Percentiles rank a stretch among this genome's conserved stretches.
phyloP scores from a whole-genome alignment of 2,888 invertebrate species.

The Synanthedon vespiformis region DNA sequence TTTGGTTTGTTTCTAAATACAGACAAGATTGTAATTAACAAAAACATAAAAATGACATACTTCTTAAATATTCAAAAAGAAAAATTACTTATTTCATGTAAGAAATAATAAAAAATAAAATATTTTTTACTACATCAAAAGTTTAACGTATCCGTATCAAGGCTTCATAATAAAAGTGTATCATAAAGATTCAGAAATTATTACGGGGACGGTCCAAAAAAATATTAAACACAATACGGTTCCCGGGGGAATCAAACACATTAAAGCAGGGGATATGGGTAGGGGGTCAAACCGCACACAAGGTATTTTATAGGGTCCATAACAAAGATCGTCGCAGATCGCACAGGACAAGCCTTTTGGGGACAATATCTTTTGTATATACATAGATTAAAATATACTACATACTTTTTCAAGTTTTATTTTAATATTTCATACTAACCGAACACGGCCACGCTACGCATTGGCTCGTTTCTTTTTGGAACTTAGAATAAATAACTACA shows the following conservation, averaged over 20 bases:
- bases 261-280: constrained; percentile 10
- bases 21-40: no score
- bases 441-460: no score
- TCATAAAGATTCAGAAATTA: constrained; percentile 10
- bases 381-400: no score
- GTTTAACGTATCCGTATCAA: neutral
- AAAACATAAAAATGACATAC: no score
- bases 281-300: constrained; percentile 7
- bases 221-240: constrained; percentile 10
- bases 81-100: no score
- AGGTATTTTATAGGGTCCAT: constrained; percentile 27
- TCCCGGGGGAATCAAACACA: constrained; percentile 10
- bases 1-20: no score
- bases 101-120: no score
- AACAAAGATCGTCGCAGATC: constrained; percentile 23
- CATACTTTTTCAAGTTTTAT: no score
- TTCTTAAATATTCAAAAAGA: no score
- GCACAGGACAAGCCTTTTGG: constrained; percentile 14
- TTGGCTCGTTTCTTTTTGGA: no score
- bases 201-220: constrained; percentile 3
- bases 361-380: neutral
- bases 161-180: constrained; percentile 5
- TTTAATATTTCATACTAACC: no score
- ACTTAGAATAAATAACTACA: no score
- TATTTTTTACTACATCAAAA: neutral